Evolutionary conservation across 2,113 vertebrate species (phyloP), one percentile per base, ranked within the genome.

Genomic region (Leptodactylus fuscus): DNA sequence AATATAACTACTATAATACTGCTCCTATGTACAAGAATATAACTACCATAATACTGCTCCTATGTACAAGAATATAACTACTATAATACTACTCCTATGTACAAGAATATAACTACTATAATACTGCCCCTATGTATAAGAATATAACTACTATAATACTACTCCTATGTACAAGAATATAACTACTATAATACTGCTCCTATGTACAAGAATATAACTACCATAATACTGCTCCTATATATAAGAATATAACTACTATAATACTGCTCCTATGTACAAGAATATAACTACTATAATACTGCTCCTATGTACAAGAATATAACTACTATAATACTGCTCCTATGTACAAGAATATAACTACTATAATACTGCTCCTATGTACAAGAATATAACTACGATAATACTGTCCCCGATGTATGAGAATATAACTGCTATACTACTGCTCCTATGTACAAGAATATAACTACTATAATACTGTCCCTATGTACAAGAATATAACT

Each of bases 261-360:
- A 51, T 51, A 51, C 48, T 51, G 48, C 48, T 18, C 48, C 48
- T 51, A 51, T 51, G 16, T 51, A 51, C 48, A 51, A 51, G 48
- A 55, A 55, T 60, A 60, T 60, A 60, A 60, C 58, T 60, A 60
- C 58, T 60, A 60, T 60, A 60, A 60, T 58, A 58, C 53, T n/a
- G 6, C 53, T 10, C 53, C 53, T 55, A 55, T 55, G 7, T 55
- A 55, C 53, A 55, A n/a, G 53, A n/a, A 55, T 55, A 55, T 55
- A 55, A 55, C 53, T 55, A 55, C 20, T 55, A 55, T 55, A 55
- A 55, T 55, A 55, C 53, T 55, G 53, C 53, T 51, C 48, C 51
- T 51, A 51, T 51, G 16, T 51, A 51, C 48, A 51, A 51, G 48
- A 51, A 51, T 51, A 51, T 51, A 51, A 18, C 48, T 51, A 51